Conservation (phyloP, 2,113 vertebrate species). For the Antechinus stuartii region DNA sequence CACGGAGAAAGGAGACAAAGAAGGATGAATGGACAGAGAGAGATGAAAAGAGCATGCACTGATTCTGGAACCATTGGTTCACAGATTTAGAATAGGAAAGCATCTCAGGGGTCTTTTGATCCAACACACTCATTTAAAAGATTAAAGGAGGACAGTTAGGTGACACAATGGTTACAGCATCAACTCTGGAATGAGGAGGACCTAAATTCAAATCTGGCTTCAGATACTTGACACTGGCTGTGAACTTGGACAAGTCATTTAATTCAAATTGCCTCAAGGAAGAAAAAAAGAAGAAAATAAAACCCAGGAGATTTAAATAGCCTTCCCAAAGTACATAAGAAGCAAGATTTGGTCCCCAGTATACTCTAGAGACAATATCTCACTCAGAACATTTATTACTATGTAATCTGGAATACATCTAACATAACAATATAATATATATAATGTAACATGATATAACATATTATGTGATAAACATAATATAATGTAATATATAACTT, state of each 20-base stretch:
- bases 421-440: too few relatives aligned
- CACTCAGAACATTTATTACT: background rate
- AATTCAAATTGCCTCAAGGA: too few relatives aligned
- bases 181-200: too few relatives aligned
- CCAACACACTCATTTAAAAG: background rate
- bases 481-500: background rate
- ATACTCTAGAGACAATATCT: background rate
- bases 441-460: too few relatives aligned
- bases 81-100: background rate
- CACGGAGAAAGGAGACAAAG: background rate
- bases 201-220: too few relatives aligned
- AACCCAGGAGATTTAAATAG: background rate
- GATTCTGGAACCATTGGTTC: background rate
- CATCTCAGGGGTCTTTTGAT: background rate
- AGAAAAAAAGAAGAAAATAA: background rate
- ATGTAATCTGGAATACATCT: background rate
- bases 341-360: background rate
- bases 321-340: background rate
- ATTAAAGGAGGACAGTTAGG: background rate
- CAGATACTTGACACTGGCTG: too few relatives aligned
- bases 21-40: background rate
- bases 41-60: background rate
- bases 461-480: background rate
- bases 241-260: too few relatives aligned
- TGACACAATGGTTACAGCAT: too few relatives aligned